These are phyloP conservation scores for Cyprinodon variegatus DNA, from an alignment of 2,113 vertebrate species.

Conservation along the genomic window DNA sequence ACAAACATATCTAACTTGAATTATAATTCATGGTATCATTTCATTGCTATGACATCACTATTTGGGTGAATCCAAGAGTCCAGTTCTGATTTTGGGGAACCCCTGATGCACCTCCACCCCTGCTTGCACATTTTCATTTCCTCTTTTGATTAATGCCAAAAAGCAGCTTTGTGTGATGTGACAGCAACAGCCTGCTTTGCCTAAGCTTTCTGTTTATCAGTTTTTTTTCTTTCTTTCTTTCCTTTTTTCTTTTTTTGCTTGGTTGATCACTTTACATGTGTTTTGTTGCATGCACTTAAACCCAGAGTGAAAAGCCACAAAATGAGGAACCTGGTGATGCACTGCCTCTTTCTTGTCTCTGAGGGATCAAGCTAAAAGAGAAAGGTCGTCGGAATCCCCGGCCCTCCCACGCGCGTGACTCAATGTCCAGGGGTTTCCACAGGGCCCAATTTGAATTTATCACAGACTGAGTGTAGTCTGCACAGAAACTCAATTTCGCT, in stretches of 20 bases:
- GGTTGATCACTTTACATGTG: background rate
- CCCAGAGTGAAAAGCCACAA: conserved; percentile 40
- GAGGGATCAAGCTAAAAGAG: conserved; percentile 43
- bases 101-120: conserved; percentile 44
- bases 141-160: conserved; percentile 52
- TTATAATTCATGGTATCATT: background rate
- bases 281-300: background rate
- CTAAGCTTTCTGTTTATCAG: conserved; percentile 2
- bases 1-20: background rate
- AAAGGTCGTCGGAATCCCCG: conserved; percentile 81
- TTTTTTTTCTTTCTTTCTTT: background rate
- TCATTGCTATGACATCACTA: conserved; percentile 22
- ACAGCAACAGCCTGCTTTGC: background rate
- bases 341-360: conserved; percentile 35
- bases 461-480: conserved; percentile 38
- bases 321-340: conserved; percentile 63
- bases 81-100: conserved; percentile 53
- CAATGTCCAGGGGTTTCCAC: conserved; percentile 82
- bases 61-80: conserved; percentile 45
- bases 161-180: conserved; percentile 28
- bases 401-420: conserved; percentile 75
- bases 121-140: conserved; percentile 58
- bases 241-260: conserved; percentile 1
- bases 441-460: conserved; percentile 63
- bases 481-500: background rate